Conservation (phyloP, 2,888 invertebrate genomes). For the Alsophila aescularia region DNA sequence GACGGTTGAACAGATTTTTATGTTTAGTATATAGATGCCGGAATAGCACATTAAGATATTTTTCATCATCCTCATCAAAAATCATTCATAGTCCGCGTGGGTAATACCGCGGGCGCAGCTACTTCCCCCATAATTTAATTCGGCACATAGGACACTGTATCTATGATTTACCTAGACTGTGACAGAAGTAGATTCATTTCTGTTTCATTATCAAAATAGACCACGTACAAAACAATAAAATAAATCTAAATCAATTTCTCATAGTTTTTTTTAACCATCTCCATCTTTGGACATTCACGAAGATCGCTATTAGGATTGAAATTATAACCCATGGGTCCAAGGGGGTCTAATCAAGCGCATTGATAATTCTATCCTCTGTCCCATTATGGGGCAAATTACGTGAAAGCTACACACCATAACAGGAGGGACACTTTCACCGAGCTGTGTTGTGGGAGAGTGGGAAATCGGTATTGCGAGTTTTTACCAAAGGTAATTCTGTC, state of each 20-base stretch:
- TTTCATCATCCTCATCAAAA: too few relatives aligned
- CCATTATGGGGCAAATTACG: conserved; percentile 66
- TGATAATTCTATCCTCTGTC: conserved; percentile 64
- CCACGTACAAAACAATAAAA: background rate
- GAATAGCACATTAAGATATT: too few relatives aligned
- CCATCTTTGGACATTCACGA: conserved; percentile 32
- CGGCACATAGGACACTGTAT: too few relatives aligned
- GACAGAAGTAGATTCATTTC: too few relatives aligned
- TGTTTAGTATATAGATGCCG: too few relatives aligned
- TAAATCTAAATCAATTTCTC: conserved; percentile 4
- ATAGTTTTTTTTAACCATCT: conserved; percentile 27
- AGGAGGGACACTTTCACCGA: conserved; percentile 58
- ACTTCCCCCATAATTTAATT: too few relatives aligned
- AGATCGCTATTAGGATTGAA: conserved; percentile 37
- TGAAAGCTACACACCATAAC: conserved; percentile 62
- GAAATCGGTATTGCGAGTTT: background rate
- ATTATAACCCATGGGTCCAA: conserved; percentile 43
- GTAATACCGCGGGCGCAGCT: too few relatives aligned
- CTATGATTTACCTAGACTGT: too few relatives aligned
- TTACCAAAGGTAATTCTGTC: background rate
- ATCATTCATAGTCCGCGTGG: too few relatives aligned
- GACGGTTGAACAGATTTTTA: too few relatives aligned
- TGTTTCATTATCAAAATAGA: background rate
- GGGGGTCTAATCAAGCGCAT: conserved; percentile 52
- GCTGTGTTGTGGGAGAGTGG: conserved; percentile 23